Percentiles rank a stretch among this genome's conserved stretches.
Evolutionary conservation across 2,888 invertebrate species (phyloP).

Genomic region (Drosophila picticornis): DNA sequence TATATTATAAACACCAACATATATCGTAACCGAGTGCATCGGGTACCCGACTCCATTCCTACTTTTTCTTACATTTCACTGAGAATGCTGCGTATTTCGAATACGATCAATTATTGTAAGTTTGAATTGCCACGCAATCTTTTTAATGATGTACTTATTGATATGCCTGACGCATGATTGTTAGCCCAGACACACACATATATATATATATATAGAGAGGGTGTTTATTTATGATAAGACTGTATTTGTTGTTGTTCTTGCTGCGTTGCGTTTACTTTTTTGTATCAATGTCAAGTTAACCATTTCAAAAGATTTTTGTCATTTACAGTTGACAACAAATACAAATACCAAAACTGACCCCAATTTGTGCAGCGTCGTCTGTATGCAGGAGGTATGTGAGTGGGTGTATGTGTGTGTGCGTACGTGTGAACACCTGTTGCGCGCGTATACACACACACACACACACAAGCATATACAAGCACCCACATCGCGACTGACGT

Average conservation of each 20-base stretch:
- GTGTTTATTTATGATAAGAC: constrained; percentile 61
- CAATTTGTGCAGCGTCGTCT: constrained; percentile 36
- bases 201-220: not conserved
- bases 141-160: constrained; percentile 58
- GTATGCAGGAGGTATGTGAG: constrained; percentile 5
- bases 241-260: constrained; percentile 38
- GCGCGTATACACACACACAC: constrained; percentile 3
- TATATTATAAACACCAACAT: not conserved
- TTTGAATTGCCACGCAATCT: constrained; percentile 41
- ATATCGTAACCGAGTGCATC: too few relatives aligned
- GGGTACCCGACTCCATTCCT: not conserved
- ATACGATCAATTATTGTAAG: not conserved
- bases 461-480: constrained; percentile 9
- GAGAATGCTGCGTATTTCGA: constrained; percentile 22
- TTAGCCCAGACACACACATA: constrained; percentile 7
- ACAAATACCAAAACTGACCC: constrained; percentile 54
- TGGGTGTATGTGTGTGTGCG: constrained; percentile 10
- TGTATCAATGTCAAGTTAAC: constrained; percentile 74
- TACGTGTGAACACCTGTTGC: constrained; percentile 20
- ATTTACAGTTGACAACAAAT: constrained; percentile 47
- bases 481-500: constrained; percentile 23
- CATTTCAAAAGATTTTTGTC: constrained; percentile 56
- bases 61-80: not conserved
- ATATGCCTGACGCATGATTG: constrained; percentile 65
- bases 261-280: constrained; percentile 36